phyloP scores from a whole-genome alignment of 2,113 vertebrate genomes.

The Passer montanus region DNA sequence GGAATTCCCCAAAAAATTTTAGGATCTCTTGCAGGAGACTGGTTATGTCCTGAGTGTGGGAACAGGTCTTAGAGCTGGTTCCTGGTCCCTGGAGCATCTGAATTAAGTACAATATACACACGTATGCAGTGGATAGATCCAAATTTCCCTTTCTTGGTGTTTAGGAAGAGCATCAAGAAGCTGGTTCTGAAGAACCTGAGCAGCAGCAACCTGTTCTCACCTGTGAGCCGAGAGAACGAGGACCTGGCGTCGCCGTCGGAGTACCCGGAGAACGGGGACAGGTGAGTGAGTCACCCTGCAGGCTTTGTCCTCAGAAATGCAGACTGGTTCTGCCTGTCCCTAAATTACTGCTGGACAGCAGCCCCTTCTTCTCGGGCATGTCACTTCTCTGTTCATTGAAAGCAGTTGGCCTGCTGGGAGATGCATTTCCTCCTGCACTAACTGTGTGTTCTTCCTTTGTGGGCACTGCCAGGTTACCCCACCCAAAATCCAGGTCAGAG shows the following conservation, averaged over 20 bases:
- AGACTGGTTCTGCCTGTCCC: not conserved
- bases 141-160: not conserved
- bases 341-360: fast-evolving
- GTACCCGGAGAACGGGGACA: conserved; percentile 89
- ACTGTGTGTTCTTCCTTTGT: fast-evolving
- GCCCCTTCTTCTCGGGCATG: not conserved
- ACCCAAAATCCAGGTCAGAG: not conserved
- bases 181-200: conserved; percentile 93
- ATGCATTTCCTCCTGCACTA: not conserved
- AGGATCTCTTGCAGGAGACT: not conserved
- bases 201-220: conserved; percentile 86
- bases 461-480: not conserved
- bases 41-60: fast-evolving
- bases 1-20: not conserved
- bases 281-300: conserved; percentile 56
- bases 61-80: not conserved
- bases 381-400: fast-evolving
- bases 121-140: not conserved
- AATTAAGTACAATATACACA: fast-evolving
- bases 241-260: conserved; percentile 84
- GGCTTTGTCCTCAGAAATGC: fast-evolving
- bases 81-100: not conserved
- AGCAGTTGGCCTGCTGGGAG: not conserved
- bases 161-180: conserved; percentile 96
- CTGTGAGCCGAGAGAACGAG: conserved; percentile 79